These are phyloP conservation scores for Sycobia sp. DNA, from an alignment of 1,140 invertebrate genomes.

Conservation along the genomic window DNA sequence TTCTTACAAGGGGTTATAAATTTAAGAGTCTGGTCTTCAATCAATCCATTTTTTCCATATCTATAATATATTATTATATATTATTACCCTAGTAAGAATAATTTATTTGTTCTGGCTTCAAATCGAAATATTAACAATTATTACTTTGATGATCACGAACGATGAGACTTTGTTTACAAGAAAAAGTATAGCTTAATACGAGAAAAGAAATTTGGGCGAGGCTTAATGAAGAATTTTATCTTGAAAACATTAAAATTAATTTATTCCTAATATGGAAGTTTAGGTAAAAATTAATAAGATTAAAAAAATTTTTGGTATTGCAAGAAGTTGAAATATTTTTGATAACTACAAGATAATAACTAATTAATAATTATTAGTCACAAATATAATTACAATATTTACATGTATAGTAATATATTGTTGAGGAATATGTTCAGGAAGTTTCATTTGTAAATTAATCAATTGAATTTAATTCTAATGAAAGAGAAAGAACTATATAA, in stretches of 20 bases:
- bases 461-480: too few relatives aligned
- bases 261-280: neutral
- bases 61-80: neutral
- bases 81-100: neutral
- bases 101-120: neutral
- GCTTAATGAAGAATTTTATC: neutral
- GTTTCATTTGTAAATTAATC: too few relatives aligned
- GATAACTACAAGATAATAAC: neutral
- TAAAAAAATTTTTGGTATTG: neutral
- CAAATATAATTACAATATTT: too few relatives aligned
- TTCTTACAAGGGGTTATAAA: conserved; percentile 11
- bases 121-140: neutral
- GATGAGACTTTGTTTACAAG: neutral
- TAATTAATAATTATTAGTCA: too few relatives aligned
- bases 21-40: conserved; percentile 10
- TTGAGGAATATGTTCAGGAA: too few relatives aligned
- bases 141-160: neutral
- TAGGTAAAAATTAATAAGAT: neutral
- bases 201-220: neutral
- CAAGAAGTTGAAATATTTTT: neutral
- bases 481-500: too few relatives aligned
- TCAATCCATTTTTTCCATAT: conserved; percentile 4
- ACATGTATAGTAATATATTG: too few relatives aligned
- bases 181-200: neutral
- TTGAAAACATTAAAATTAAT: neutral